Conservation (phyloP, 2,888 invertebrate genomes). For the Octodonta nipae region DNA sequence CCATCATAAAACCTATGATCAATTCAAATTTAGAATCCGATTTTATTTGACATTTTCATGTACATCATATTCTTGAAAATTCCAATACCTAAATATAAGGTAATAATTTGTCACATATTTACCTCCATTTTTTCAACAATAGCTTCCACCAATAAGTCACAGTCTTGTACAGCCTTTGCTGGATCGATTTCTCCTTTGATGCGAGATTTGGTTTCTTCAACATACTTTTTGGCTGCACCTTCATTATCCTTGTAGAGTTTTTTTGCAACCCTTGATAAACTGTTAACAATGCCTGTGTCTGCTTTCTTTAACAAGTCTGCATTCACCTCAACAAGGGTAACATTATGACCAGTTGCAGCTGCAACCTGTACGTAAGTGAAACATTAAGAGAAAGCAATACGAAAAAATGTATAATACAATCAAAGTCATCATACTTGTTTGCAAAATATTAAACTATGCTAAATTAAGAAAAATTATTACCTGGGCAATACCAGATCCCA, state of each 20-base stretch:
- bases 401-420: no score
- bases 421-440: no score
- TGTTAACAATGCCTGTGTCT: constrained; percentile 52
- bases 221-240: constrained; percentile 51
- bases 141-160: constrained; percentile 74
- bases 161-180: constrained; percentile 45
- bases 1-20: no score
- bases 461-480: no score
- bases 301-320: constrained; percentile 60
- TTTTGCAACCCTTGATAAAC: constrained; percentile 63
- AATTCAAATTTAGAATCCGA: no score
- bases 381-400: no score
- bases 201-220: constrained; percentile 41
- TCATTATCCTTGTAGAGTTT: constrained; percentile 58
- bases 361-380: no score
- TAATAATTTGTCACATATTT: no score
- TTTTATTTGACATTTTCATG: no score
- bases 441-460: no score
- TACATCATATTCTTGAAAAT: no score
- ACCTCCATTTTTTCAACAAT: constrained; percentile 71
- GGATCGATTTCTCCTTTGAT: constrained; percentile 51
- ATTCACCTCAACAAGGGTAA: constrained; percentile 66
- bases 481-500: constrained; percentile 87
- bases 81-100: no score
- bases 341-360: constrained; percentile 73